Evolutionary conservation across 1,140 invertebrate species (phyloP).

Genomic region (Zaprionus ghesquierei): DNA sequence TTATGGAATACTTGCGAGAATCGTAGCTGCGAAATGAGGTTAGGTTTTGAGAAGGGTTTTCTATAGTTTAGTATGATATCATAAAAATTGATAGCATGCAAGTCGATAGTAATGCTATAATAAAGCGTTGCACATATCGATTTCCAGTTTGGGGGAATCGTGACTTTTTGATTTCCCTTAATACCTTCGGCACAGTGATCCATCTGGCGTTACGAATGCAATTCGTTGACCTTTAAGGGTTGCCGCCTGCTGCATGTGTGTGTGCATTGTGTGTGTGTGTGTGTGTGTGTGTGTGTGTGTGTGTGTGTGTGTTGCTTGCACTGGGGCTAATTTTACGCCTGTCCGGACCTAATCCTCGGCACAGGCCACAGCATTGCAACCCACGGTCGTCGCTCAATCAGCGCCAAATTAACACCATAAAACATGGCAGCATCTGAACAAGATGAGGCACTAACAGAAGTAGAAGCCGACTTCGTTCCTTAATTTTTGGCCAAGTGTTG

Average conservation of each 20-base stretch:
- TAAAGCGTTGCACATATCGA: background rate
- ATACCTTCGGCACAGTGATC: constrained; percentile 14
- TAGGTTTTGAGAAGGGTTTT: background rate
- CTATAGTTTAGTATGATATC: background rate
- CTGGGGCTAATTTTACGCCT: constrained; percentile 47
- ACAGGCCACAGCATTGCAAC: constrained; percentile 12
- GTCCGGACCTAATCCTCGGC: constrained; percentile 43
- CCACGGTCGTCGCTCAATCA: constrained; percentile 63
- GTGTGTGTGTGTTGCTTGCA: constrained; percentile 11
- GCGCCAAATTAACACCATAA: constrained; percentile 77
- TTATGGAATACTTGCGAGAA: background rate
- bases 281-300: background rate
- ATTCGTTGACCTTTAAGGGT: constrained; percentile 40
- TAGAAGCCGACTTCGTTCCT: constrained; percentile 19
- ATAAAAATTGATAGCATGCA: background rate
- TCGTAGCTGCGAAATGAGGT: background rate
- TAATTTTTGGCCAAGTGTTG: constrained; percentile 14
- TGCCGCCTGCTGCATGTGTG: background rate
- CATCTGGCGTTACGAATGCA: constrained; percentile 33
- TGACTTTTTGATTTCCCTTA: background rate
- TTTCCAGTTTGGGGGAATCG: background rate
- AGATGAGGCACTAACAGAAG: background rate
- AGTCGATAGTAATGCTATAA: background rate
- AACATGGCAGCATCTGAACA: constrained; percentile 40
- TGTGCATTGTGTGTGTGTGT: background rate